Evolutionary conservation across 1,140 invertebrate genomes (phyloP).

Genomic region (Carposina sasakii): DNA sequence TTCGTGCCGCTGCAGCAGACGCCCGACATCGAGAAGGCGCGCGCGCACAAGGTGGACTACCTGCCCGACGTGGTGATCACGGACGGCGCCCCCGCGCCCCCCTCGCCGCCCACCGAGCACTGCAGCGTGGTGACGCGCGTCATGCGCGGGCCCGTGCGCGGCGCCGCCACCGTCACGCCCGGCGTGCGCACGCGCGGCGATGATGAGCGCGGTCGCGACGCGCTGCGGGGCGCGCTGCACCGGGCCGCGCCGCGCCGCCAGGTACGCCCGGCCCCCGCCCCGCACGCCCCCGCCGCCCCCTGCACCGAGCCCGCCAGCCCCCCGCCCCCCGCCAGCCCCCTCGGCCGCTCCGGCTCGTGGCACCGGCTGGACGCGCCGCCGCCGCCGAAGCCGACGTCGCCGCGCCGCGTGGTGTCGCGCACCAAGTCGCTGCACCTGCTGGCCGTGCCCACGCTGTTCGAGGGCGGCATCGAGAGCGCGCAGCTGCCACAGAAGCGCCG

Average conservation of each 20-base stretch:
- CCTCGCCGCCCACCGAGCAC: conserved; percentile 57
- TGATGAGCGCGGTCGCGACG: conserved; percentile 66
- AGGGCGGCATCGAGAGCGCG: conserved; percentile 83
- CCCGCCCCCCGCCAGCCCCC: conserved; percentile 26
- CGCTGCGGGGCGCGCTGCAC: conserved; percentile 66
- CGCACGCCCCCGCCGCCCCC: conserved; percentile 21
- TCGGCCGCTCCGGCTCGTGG: conserved; percentile 88
- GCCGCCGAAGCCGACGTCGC: conserved; percentile 42
- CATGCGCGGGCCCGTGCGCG: conserved; percentile 77
- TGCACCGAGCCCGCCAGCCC: conserved; percentile 3
- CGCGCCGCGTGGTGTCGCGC: conserved; percentile 72
- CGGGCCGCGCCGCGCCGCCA: conserved; percentile 54
- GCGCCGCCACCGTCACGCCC: conserved; percentile 74
- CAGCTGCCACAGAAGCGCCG: conserved; percentile 81
- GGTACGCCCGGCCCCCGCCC: conserved; percentile 27
- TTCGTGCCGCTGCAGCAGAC: conserved; percentile 67
- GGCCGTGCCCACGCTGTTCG: conserved; percentile 82
- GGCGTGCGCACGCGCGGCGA: conserved; percentile 67
- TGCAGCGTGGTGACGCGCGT: conserved; percentile 75
- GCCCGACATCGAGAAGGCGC: conserved; percentile 67
- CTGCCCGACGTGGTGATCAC: conserved; percentile 66
- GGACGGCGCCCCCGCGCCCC: conserved; percentile 25
- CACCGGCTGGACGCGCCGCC: conserved; percentile 74
- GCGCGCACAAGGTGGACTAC: conserved; percentile 63
- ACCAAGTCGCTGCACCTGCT: conserved; percentile 82